Percentiles rank a stretch among this genome's conserved stretches.
These are phyloP conservation scores for Habropoda laboriosa DNA, from an alignment of 1,140 invertebrate genomes.

Conservation along the genomic window DNA sequence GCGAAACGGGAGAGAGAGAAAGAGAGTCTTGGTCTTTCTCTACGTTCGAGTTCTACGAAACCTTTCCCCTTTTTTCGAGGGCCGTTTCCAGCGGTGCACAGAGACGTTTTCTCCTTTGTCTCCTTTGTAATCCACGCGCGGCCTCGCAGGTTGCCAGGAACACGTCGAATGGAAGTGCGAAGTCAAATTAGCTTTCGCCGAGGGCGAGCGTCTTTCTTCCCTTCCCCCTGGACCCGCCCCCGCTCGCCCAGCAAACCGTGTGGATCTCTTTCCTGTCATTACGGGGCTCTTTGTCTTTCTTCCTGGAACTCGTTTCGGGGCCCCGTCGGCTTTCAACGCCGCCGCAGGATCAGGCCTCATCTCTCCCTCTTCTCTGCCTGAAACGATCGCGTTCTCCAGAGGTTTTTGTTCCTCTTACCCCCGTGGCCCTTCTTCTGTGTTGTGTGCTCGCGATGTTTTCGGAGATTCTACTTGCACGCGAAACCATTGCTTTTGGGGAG, in stretches of 20 bases:
- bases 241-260: not conserved
- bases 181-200: conserved; percentile 64
- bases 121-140: conserved; percentile 4
- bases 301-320: conserved; percentile 68
- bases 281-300: conserved; percentile 60
- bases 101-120: conserved; percentile 39
- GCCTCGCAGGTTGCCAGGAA: conserved; percentile 19
- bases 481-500: too few species aligned
- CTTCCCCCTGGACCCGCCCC: not conserved
- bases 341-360: not conserved
- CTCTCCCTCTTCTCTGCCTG: too few species aligned
- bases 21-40: not conserved
- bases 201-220: conserved; percentile 48
- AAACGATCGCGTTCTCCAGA: conserved; percentile 53
- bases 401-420: conserved; percentile 16
- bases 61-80: not conserved
- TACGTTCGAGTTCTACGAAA: not conserved
- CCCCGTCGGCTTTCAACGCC: conserved; percentile 21
- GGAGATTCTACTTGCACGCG: not conserved
- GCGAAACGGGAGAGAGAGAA: too few species aligned
- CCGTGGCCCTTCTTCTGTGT: too few species aligned
- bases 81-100: not conserved
- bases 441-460: too few species aligned
- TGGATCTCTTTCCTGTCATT: conserved; percentile 46
- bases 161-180: conserved; percentile 50